These are phyloP conservation scores for Hippoglossus hippoglossus DNA, from an alignment of 2,797 vertebrate species.

Conservation along the genomic window DNA sequence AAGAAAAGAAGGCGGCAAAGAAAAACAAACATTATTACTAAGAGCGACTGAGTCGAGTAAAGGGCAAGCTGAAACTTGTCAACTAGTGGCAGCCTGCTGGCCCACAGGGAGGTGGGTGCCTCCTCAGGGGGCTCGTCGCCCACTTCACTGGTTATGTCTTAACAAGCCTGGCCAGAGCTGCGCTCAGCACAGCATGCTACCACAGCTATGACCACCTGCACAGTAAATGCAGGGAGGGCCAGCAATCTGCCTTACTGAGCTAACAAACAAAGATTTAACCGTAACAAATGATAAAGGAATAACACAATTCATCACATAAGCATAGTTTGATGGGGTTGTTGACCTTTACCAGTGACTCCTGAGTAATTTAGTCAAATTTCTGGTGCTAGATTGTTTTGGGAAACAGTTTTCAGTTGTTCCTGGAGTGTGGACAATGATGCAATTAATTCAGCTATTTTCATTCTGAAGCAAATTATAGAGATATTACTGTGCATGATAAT, in stretches of 20 bases:
- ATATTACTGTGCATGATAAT: neutral
- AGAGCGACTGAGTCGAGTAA: slow-evolving; percentile 76
- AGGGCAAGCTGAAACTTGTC: slow-evolving; percentile 93
- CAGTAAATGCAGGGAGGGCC: slow-evolving; percentile 65
- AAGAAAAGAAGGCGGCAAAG: slow-evolving; percentile 15
- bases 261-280: slow-evolving; percentile 35
- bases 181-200: slow-evolving; percentile 68
- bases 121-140: slow-evolving; percentile 62
- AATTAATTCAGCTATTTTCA: neutral
- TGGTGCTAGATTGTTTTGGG: neutral
- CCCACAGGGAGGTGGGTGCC: slow-evolving; percentile 54
- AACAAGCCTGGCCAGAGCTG: slow-evolving; percentile 89
- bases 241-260: slow-evolving; percentile 32
- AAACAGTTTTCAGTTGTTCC: neutral
- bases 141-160: slow-evolving; percentile 83
- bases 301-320: neutral
- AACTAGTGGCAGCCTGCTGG: slow-evolving; percentile 83
- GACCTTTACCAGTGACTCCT: neutral
- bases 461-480: slow-evolving; percentile 7
- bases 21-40: slow-evolving; percentile 66
- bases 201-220: slow-evolving; percentile 77
- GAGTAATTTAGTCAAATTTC: neutral
- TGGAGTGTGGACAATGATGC: neutral
- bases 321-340: neutral
- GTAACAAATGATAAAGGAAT: neutral